These are phyloP conservation scores for Caenorhabditis sp. DNA, from an alignment of 2,888 invertebrate genomes.

Conservation along the genomic window DNA sequence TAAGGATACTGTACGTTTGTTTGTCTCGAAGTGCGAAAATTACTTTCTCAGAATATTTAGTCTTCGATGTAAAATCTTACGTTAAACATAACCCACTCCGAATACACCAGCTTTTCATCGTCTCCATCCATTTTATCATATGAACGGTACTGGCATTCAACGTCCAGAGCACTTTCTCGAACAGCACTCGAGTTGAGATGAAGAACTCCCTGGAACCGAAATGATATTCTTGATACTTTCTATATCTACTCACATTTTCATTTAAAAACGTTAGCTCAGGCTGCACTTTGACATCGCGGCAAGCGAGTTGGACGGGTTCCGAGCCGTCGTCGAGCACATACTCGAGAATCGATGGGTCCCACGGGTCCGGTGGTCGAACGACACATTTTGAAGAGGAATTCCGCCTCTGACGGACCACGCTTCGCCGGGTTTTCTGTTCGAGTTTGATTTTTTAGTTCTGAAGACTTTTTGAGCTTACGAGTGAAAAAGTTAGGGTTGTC, in stretches of 20 bases:
- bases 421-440: conserved; percentile 39
- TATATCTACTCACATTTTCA: conserved; percentile 48
- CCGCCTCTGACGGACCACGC: conserved; percentile 37
- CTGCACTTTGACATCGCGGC: conserved; percentile 73
- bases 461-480: conserved; percentile 15
- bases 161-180: conserved; percentile 41
- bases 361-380: conserved; percentile 78
- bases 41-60: not conserved
- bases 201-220: conserved; percentile 63
- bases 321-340: conserved; percentile 70
- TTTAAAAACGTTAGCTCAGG: conserved; percentile 73
- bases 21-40: not conserved
- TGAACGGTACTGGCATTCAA: conserved; percentile 75
- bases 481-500: conserved; percentile 1
- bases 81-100: conserved; percentile 71
- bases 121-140: conserved; percentile 71
- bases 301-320: conserved; percentile 62
- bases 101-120: conserved; percentile 71
- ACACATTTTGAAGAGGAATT: conserved; percentile 64
- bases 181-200: conserved; percentile 67
- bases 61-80: conserved; percentile 44
- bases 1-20: not conserved
- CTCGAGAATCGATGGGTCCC: conserved; percentile 75
- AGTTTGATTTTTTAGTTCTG: not conserved
- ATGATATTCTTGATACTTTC: not conserved